Evolutionary conservation across 2,888 invertebrate species (phyloP), one percentile per base, ranked within the genome.

Genomic region (Bombylius major): DNA sequence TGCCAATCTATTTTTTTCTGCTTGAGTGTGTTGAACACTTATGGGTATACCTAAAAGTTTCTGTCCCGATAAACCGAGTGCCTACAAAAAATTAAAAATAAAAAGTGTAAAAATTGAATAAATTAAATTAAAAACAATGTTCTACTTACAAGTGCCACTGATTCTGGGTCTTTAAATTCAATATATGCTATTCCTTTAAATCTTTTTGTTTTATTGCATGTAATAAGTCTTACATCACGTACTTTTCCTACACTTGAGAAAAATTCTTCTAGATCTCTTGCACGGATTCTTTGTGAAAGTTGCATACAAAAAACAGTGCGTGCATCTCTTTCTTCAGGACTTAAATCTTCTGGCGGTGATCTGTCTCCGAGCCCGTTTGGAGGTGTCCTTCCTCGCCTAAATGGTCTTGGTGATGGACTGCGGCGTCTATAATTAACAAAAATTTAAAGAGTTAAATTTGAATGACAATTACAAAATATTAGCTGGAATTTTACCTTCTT

Each of bases 171-270:
- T 74, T 89, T 89, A 71, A 99, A 99, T 76, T 99, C 99, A 58
- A 99, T 94, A 70, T 99, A 99, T n/a, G 98, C 93, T 66, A 99
- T 98, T 50, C 99, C 99, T 76, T 99, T 99, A 68, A 98, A 98
- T 63, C 98, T 79, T 68, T 98, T 84, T 0, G 99, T 99, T 76
- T 98, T 97, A 75, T 97, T 98, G 76, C 99, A 99, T 56, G 96
- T 96, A 57, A 99, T 99, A 65, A 99, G 84, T 67, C 98, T 82
- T 31, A 99, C 99, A 78, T 99, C 99, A 65, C 95, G 83, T 57
- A 96, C 96, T 82, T 96, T 96, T 49, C 99, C 99, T 58, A 99
- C 97, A 59, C 96, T 90, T 36, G 95, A 95, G 75, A 99, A 99
- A 75, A 99, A 99, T 75, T 99, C 98, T 76, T 99, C 96, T 61